Evolutionary conservation across 2,888 invertebrate species (phyloP), one percentile per base, ranked within the genome.

Genomic region (Drosophila monieri): DNA sequence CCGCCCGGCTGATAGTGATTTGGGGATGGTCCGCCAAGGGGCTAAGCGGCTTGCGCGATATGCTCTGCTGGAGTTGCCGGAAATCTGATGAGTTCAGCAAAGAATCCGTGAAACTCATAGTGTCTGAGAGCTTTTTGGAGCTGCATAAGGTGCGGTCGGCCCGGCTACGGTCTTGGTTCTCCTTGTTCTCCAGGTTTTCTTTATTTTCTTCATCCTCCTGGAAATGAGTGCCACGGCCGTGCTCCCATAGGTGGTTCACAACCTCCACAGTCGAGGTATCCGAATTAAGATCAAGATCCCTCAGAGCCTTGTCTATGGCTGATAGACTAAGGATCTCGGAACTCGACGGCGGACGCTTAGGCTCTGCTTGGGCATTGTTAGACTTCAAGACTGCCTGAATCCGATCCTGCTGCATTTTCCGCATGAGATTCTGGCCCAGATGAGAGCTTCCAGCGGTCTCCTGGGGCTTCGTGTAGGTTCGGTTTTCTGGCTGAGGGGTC

Each of bases 81-180:
- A 89, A 87, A 9, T 90, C 90, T 0, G 80, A 80, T 6, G 85
- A 79, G 46, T 91, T 85, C 3, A 91, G 64, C 8, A 91, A 15
- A 0, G 91, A 91, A 41, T 91, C 91, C 0, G 84, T 89, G 44
- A 91, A 91, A 48, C 90, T 91, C 60, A 88, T 68, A 0, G 91
- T 91, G 15, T 91, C 90, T 0, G 85, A 83, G 5, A 72, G 55
- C 43, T 68, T 71, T 8, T 57, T 72, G n/a, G 58, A 85, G 68
- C 57, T 75, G 37, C 83, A 74, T 4, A 79, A 12, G 2, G 85
- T 85, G 3, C 41, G 30, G 10, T 80, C 60, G 3, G 71, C 74
- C 6, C n/a, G 43, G 10, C 43, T 49, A 27, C 44, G 51, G 6
- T 57, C 43, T 27, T 44, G 53, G 47, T 91, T 90, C 61, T 91